Evolutionary conservation across 1,140 invertebrate species (phyloP).

Genomic region (Musca vetustissima): DNA sequence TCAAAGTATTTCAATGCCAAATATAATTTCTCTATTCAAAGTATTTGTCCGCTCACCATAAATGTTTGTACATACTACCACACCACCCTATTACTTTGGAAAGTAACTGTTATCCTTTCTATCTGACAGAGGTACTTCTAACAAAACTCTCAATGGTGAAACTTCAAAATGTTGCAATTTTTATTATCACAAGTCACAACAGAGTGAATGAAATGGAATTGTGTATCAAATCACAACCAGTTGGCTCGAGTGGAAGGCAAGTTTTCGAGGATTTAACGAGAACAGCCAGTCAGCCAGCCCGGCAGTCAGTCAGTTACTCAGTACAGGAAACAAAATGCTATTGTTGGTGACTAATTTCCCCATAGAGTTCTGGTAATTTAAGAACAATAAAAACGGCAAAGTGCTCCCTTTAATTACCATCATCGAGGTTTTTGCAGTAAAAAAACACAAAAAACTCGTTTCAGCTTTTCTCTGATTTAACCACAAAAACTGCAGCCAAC

Average conservation of each 20-base stretch:
- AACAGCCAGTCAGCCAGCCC: not conserved
- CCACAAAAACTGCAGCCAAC: not conserved
- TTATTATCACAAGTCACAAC: not conserved
- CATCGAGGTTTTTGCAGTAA: too few relatives aligned
- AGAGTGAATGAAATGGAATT: too few relatives aligned
- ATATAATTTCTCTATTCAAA: too few relatives aligned
- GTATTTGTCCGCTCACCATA: too few relatives aligned
- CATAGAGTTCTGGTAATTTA: not conserved
- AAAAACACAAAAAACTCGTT: too few relatives aligned
- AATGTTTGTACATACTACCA: too few relatives aligned
- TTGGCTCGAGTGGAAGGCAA: not conserved
- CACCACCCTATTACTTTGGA: too few relatives aligned
- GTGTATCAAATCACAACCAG: not conserved
- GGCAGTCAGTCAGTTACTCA: too few relatives aligned
- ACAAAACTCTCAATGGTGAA: not conserved
- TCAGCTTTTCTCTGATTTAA: not conserved
- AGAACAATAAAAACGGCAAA: too few relatives aligned
- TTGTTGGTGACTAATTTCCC: constrained; percentile 11
- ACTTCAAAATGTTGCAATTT: constrained; percentile 4
- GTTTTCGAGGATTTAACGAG: not conserved
- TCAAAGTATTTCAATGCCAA: too few relatives aligned
- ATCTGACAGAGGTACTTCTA: not conserved
- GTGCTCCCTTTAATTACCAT: too few relatives aligned
- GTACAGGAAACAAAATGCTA: not conserved
- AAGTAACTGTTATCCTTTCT: too few relatives aligned